Evolutionary conservation across 2,888 invertebrate genomes (phyloP).

Genomic region (Tipula vernalis): DNA sequence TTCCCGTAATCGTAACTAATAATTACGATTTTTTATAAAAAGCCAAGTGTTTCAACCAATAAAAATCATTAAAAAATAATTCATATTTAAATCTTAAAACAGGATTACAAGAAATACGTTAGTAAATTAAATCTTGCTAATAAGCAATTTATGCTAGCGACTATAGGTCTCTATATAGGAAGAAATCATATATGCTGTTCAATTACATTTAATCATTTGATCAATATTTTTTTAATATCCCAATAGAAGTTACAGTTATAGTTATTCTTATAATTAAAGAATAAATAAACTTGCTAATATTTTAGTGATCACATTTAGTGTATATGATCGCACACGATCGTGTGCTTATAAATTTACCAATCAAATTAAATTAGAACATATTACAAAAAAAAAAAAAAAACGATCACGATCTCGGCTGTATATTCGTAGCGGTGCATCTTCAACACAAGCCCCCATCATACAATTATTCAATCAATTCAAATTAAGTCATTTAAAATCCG

Average conservation of each 20-base stretch:
- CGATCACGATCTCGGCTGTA: not conserved
- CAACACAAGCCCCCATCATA: not conserved
- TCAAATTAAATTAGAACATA: not conserved
- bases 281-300: not conserved
- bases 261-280: no score
- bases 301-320: not conserved
- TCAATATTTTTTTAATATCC: not conserved
- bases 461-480: not conserved
- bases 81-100: no score
- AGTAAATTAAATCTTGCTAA: not conserved
- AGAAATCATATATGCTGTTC: not conserved
- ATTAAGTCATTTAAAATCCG: not conserved
- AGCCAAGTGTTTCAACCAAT: not conserved
- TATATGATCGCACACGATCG: not conserved
- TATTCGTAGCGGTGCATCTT: not conserved
- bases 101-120: no score
- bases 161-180: not conserved
- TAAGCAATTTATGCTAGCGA: not conserved
- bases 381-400: not conserved
- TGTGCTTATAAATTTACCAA: not conserved
- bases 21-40: not conserved
- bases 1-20: no score
- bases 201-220: not conserved
- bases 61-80: not conserved
- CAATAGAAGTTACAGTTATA: not conserved